These are phyloP conservation scores for Sebastes fasciatus DNA, from an alignment of 2,113 vertebrate genomes.

Conservation along the genomic window DNA sequence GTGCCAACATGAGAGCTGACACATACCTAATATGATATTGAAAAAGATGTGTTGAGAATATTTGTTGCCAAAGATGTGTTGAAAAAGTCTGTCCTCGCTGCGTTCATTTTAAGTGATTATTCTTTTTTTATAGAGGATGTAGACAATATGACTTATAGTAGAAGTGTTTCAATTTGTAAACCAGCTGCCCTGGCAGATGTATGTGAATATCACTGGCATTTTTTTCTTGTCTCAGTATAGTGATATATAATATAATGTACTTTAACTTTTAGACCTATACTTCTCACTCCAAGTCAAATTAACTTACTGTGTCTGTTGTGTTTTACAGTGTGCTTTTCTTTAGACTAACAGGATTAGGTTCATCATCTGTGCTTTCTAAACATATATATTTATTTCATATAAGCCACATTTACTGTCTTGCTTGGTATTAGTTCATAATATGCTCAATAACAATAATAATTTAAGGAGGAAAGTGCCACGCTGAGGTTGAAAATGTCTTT, in stretches of 20 bases:
- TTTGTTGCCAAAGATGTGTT: slow-evolving; percentile 49
- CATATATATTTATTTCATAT: background rate
- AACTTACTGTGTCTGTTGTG: background rate
- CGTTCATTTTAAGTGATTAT: slow-evolving; percentile 46
- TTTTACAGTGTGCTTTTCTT: background rate
- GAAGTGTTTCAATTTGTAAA: slow-evolving; percentile 36
- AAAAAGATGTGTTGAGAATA: slow-evolving; percentile 53
- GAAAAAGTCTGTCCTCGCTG: slow-evolving; percentile 19
- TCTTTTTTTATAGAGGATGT: slow-evolving; percentile 24
- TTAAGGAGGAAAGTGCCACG: background rate
- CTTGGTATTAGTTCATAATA: background rate
- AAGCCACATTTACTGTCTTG: background rate
- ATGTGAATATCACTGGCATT: slow-evolving; percentile 1
- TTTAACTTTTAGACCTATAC: background rate
- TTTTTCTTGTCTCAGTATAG: background rate
- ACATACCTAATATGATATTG: slow-evolving; percentile 67
- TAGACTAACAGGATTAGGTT: background rate
- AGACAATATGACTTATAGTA: slow-evolving; percentile 30
- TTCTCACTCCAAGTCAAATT: background rate
- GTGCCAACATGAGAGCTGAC: slow-evolving; percentile 68
- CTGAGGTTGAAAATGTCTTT: background rate
- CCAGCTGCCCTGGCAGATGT: slow-evolving; percentile 42
- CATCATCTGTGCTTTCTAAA: slow-evolving; percentile 2
- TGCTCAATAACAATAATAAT: slow-evolving; percentile 7
- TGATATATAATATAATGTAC: slow-evolving; percentile 2